These are phyloP conservation scores for Eleutherodactylus coqui DNA, from an alignment of 2,797 vertebrate genomes.

Conservation along the genomic window DNA sequence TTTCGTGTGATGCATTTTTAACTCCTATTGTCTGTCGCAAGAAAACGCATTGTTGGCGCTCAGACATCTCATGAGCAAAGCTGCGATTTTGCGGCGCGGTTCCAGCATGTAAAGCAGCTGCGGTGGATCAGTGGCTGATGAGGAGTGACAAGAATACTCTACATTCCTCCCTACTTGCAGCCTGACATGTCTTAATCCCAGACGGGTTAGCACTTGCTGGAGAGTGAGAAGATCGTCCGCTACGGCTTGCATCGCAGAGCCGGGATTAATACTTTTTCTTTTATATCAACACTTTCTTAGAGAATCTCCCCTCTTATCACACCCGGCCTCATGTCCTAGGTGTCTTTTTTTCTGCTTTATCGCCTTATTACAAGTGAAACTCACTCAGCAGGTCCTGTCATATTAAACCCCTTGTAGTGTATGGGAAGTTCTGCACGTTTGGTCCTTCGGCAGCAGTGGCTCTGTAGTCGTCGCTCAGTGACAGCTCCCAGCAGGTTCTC, in stretches of 20 bases:
- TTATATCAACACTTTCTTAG: not conserved
- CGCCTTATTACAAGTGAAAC: not conserved
- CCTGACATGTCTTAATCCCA: not conserved
- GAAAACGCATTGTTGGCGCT: no score
- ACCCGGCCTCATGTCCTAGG: conserved; percentile 27
- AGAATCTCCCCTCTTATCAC: not conserved
- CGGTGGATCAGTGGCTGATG: not conserved
- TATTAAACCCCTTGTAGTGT: not conserved
- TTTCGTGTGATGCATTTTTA: no score
- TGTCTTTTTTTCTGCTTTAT: not conserved
- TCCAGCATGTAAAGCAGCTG: not conserved
- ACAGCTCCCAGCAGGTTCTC: no score
- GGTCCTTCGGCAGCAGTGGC: not conserved
- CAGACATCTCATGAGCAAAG: no score
- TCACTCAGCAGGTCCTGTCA: not conserved
- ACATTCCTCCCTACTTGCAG: conserved; percentile 8
- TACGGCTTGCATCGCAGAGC: not conserved
- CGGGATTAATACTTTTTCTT: not conserved
- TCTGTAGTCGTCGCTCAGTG: no score
- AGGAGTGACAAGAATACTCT: not conserved
- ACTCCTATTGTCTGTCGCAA: no score
- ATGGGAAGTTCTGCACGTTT: not conserved
- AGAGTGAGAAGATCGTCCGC: not conserved
- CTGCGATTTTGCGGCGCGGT: no score
- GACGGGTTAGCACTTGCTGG: conserved; percentile 13